phyloP scores from a whole-genome alignment of 2,797 vertebrate genomes.

The Enteromius afrohamiltoni region DNA sequence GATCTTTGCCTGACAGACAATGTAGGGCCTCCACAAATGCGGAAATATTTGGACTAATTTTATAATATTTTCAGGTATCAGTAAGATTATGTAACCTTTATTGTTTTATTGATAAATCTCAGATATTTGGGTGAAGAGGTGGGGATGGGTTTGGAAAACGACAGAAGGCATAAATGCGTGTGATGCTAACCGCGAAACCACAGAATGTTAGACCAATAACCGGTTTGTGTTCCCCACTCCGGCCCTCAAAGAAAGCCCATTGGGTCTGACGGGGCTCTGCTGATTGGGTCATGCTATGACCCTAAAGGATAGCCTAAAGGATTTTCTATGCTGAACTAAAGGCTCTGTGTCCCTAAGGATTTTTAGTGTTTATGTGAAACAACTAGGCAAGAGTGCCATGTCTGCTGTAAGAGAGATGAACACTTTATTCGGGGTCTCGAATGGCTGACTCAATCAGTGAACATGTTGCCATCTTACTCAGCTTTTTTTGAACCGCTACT shows the following conservation, averaged over 20 bases:
- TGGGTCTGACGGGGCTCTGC: conserved; percentile 4
- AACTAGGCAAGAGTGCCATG: background rate
- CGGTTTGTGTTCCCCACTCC: conserved; percentile 4
- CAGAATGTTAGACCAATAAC: conserved; percentile 35
- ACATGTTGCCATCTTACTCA: conserved; percentile 34
- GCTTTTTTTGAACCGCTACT: background rate
- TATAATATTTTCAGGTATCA: background rate
- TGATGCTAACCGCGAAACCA: background rate
- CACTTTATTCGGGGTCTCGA: conserved; percentile 57
- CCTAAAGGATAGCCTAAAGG: background rate
- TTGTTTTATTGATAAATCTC: too few relatives aligned
- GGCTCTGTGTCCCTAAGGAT: conserved; percentile 9
- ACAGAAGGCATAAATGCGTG: background rate
- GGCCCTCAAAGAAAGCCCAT: conserved; percentile 21
- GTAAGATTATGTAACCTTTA: background rate
- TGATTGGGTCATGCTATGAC: conserved; percentile 7
- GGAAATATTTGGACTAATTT: background rate
- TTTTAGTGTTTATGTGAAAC: conserved; percentile 1
- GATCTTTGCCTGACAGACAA: conserved; percentile 1
- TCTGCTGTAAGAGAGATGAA: conserved; percentile 16
- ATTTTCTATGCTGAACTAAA: conserved; percentile 12
- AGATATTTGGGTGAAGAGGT: background rate
- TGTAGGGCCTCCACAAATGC: background rate
- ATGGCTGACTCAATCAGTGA: conserved; percentile 55
- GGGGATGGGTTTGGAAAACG: background rate